Evolutionary conservation across 2,888 invertebrate genomes (phyloP), one percentile per base, ranked within the genome.

Genomic region (Corythucha ciliata): DNA sequence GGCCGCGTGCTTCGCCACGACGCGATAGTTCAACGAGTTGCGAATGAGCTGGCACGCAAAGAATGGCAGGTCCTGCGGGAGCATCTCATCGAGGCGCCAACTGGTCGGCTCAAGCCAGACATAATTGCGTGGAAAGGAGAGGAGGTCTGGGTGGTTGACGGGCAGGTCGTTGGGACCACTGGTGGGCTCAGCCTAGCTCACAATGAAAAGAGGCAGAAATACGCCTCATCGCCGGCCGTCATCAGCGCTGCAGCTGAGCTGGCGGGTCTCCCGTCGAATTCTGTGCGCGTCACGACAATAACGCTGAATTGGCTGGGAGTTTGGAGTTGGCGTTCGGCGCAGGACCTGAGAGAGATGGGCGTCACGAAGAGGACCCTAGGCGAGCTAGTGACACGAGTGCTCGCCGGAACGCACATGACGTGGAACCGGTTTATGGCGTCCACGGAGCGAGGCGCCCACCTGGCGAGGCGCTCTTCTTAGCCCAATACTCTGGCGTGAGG

Each of bases 1-100:
- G 67, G 63, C 4, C 55, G 65, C 2, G 58, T 68, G 1, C 21
- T 58, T 33, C 57, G 67, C 7, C 67, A 69, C 32, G 57, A 54
- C 21, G 29, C 50, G 14, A 34, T 51, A 2, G 14, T 1, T 18
- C 10, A 14, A 10, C n/a, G 37, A 4, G 16, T 39, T 1, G 36
- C 14, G 6, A 10, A 10, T 5, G 16, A 21, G n/a, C 20, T 37
- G 2, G 12, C 26, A 20, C n/a, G 34, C 1, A 27, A 33, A 8
- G 33, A 29, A 3, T 33, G 8, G 12, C 2, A 14, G 6, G 37
- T 44, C 1, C 5, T 5, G 2, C 22, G 16, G 3, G 27, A 41
- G 16, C 33, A 14, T 7, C 10, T 4, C n/a, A 44, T 27, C 10
- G 14, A 18, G 10, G 24, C 36, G 4, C 2, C 16, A 8, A 44